A percentile compares a stretch with the other conserved stretches of the same genome.
These are phyloP conservation scores for Mus caroli DNA, from an alignment of 2,797 vertebrate genomes.

Conservation along the genomic window DNA sequence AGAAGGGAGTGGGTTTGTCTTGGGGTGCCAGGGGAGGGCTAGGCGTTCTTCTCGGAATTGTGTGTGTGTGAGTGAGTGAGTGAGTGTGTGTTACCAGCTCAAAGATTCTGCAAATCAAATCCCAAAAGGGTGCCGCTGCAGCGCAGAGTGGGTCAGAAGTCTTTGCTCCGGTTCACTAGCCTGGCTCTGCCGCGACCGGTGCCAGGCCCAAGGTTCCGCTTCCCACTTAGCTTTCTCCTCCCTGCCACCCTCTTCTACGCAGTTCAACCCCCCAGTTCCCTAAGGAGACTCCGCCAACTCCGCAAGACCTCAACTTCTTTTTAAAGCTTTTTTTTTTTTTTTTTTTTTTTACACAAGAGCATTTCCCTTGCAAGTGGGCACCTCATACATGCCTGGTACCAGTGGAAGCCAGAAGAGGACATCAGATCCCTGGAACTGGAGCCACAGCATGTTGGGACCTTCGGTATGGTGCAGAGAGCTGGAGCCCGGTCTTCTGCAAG, in stretches of 20 bases:
- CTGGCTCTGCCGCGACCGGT: too few species aligned
- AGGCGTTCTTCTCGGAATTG: conserved; percentile 72
- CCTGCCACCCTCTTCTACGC: too few species aligned
- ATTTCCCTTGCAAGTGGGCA: background rate
- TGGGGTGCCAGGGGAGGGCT: conserved; percentile 67
- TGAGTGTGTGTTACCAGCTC: conserved; percentile 61
- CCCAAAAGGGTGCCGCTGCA: conserved; percentile 82
- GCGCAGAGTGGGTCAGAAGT: conserved; percentile 79
- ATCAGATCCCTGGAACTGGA: background rate
- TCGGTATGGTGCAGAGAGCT: background rate
- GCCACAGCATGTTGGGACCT: background rate
- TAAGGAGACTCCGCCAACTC: too few species aligned
- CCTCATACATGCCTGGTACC: background rate
- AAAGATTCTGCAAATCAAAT: conserved; percentile 88
- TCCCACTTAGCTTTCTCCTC: too few species aligned
- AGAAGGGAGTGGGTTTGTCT: conserved; percentile 76
- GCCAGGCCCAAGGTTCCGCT: too few species aligned
- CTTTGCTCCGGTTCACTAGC: conserved; percentile 83
- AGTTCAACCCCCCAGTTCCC: too few species aligned
- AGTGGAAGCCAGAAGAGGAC: background rate
- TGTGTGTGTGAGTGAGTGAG: background rate
- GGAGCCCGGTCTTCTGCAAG: background rate
- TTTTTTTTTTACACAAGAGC: background rate
- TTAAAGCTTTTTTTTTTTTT: background rate
- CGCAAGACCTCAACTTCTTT: background rate